These are phyloP conservation scores for Drosophila falleni DNA, from an alignment of 2,888 invertebrate genomes.

Conservation along the genomic window DNA sequence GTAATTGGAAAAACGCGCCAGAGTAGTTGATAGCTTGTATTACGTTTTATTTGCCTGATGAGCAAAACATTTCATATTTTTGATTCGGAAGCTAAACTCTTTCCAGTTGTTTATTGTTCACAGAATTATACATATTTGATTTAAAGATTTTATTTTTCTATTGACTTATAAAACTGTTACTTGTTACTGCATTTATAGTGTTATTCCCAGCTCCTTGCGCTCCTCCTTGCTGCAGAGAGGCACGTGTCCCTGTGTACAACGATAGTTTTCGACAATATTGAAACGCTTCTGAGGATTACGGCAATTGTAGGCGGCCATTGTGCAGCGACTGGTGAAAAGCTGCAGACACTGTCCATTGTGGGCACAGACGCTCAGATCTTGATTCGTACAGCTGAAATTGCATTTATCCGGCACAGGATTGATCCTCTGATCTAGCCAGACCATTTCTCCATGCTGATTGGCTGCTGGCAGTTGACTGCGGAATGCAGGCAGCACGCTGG, in stretches of 20 bases:
- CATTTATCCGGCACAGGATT: slow-evolving; percentile 62
- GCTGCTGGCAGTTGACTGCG: slow-evolving; percentile 44
- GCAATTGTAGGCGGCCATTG: slow-evolving; percentile 77
- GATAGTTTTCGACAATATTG: slow-evolving; percentile 60
- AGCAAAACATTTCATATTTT: background rate
- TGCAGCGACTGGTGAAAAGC: slow-evolving; percentile 69
- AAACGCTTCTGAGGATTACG: slow-evolving; percentile 74
- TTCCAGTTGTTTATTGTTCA: no score
- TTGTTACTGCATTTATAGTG: background rate
- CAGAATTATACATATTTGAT: background rate
- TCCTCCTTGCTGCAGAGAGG: slow-evolving; percentile 57
- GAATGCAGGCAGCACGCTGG: slow-evolving; percentile 48
- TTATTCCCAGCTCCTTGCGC: slow-evolving; percentile 53
- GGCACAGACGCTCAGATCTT: slow-evolving; percentile 67
- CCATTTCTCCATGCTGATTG: slow-evolving; percentile 54
- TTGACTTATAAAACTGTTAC: background rate
- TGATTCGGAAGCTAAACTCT: background rate
- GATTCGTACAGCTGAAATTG: slow-evolving; percentile 63
- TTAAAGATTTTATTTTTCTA: background rate
- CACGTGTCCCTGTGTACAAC: slow-evolving; percentile 59
- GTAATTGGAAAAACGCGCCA: background rate
- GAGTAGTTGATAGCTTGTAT: background rate
- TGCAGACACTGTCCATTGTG: slow-evolving; percentile 77
- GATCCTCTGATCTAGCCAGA: slow-evolving; percentile 34
- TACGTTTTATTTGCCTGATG: background rate